Base-by-base conservation (phyloP, 2,113 vertebrate species). In the Callipepla californica region DNA sequence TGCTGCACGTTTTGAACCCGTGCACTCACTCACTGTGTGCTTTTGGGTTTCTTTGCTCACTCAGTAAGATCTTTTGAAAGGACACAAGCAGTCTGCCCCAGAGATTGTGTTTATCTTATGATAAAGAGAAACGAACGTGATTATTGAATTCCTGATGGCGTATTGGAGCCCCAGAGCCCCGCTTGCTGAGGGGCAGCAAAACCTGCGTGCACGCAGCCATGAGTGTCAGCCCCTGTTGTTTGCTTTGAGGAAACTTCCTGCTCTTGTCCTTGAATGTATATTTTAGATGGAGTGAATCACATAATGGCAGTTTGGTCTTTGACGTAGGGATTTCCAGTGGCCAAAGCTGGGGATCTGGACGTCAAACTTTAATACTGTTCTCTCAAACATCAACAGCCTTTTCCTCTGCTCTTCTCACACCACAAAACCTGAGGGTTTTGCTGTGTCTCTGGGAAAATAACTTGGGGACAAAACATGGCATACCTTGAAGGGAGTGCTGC, bases 81-180 rank as follows among this genome's bases (percentile, higher is more conserved):
- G 47, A 32, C 61, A 68, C 92, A 30, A 72, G 5, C 38, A 67
- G 42, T 25, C 26, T 19, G 3, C 80, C 50, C 87, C 1, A 0
- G 79, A 57, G 32, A 5, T 22, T 30, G 36, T 83, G 75, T 93
- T 94, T 92, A 59, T 94, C 89, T 94, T 87, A 59, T 57, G 79
- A 57, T 70, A 36, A 47, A 51, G 87, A 14, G 65, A 51, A 51
- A 76, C 68, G 85, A 80, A 59, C 59, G 75, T 32, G 63, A 30
- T 82, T 67, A 45, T n/a, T 74, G 81, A 72, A 61, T 87, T 74
- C 6, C 16, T 62, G 50, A 42, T 89, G 40, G 1, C 48, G 42
- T 2, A 12, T 38, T 63, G 10, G 36, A 94, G 55, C 75, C 72
- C 51, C 47, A 1, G 7, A n/a, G 40, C 80, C 3, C 62, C 70